Evolutionary conservation across 2,113 vertebrate species (phyloP), one percentile per base, ranked within the genome.

Genomic region (Dascyllus trimaculatus): DNA sequence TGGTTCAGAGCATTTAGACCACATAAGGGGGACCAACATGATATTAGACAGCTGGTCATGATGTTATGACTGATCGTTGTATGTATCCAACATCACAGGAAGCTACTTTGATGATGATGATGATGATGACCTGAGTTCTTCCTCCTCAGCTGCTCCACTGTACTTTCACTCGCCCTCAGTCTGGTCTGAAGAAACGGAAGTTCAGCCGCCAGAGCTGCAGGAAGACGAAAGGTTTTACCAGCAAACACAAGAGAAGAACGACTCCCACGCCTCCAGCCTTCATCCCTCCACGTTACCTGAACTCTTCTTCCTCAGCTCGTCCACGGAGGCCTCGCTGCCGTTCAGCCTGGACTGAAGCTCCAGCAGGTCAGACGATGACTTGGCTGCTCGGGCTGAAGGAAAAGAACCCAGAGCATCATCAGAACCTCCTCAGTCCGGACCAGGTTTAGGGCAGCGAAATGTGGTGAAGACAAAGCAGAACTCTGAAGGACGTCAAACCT

Each of bases 131-230:
- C 89, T 88, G 89, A 4, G 0, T 29, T 89, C 80, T 85, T 91
- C 65, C 82, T 90, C 80, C 63, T 89, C 64, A 93, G 89, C 75
- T 90, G 81, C 17, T 92, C 90, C 74, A 93, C 67, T 0, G 75
- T 71, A 35, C 3, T 84, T 71, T 93, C 92, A 0, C 65, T 89
- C 1, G 85, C 88, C 10, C 90, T 77, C 65, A 93, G 85, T 71
- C 92, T 86, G 0, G 57, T 87, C 80, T 82, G 84, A 57, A 92
- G 81, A 79, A 90, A 91, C 0, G 85, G 85, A 22, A 93, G 61
- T 54, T 90, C 84, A 0, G 45, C 45, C 0, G 78, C 82, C 35
- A 85, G 26, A 11, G 40, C 91, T 92, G 79, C 14, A 25, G 58
- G 19, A 8, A 51, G 4, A 49, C 48, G n/a, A n/a, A n/a, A n/a